phyloP scores from a whole-genome alignment of 1,140 invertebrate species.

The Battus philenor region DNA sequence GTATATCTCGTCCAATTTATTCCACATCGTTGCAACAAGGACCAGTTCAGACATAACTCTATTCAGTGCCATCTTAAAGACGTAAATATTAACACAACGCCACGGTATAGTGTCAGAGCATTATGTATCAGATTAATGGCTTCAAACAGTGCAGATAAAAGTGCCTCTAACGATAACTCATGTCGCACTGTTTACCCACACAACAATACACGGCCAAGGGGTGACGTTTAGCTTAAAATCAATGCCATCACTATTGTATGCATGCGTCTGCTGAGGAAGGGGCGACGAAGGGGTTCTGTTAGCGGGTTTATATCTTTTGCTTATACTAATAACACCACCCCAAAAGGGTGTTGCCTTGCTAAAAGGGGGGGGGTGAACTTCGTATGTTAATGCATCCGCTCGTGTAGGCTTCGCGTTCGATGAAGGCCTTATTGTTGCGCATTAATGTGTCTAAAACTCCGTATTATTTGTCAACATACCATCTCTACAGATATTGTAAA shows the following conservation, averaged over 20 bases:
- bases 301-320: conserved; percentile 58
- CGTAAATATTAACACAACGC: too few relatives aligned
- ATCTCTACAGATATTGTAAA: too few relatives aligned
- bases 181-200: conserved; percentile 55
- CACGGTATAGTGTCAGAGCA: too few relatives aligned
- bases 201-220: conserved; percentile 51
- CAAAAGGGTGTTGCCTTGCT: conserved; percentile 49
- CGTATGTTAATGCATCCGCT: conserved; percentile 64
- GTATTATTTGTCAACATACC: too few relatives aligned
- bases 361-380: conserved; percentile 46
- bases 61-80: too few relatives aligned
- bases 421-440: conserved; percentile 50
- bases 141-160: conserved; percentile 33
- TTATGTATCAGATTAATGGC: conserved; percentile 42
- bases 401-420: conserved; percentile 53
- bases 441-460: too few relatives aligned
- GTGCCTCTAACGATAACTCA: conserved; percentile 54
- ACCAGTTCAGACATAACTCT: too few relatives aligned
- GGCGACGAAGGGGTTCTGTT: conserved; percentile 31
- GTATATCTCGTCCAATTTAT: too few relatives aligned
- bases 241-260: conserved; percentile 60
- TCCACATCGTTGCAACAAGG: too few relatives aligned
- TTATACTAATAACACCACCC: conserved; percentile 64
- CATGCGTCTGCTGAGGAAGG: conserved; percentile 42
- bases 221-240: conserved; percentile 63